Conservation (phyloP, 2,888 invertebrate species). For the Lumbricus terrestris region DNA sequence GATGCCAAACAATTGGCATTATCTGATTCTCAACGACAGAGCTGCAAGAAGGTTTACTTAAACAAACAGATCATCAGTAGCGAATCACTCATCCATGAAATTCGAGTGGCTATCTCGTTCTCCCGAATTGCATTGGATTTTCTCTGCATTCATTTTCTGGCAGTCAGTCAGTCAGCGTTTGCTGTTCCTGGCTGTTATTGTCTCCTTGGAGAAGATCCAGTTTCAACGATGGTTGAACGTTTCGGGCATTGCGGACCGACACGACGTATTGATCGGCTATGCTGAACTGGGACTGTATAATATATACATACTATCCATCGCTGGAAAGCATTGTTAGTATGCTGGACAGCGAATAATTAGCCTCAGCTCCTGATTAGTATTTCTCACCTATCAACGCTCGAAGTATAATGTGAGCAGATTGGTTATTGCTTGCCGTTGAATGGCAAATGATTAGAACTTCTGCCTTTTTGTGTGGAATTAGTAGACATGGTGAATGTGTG, state of each 20-base stretch:
- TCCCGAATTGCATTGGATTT: not conserved
- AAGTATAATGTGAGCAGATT: not conserved
- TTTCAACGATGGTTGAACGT: not conserved
- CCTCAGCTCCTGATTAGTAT: not conserved
- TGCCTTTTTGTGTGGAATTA: too few relatives aligned
- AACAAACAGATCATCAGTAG: not conserved
- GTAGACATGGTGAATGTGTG: too few relatives aligned
- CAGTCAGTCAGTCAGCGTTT: not conserved
- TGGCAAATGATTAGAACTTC: too few relatives aligned
- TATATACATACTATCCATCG: too few relatives aligned
- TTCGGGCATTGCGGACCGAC: not conserved
- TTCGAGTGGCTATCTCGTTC: not conserved
- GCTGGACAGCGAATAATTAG: not conserved
- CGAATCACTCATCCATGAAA: not conserved
- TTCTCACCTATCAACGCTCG: not conserved
- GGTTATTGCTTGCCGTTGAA: not conserved
- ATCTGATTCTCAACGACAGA: not conserved
- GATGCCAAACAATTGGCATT: too few relatives aligned
- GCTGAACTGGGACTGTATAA: not conserved
- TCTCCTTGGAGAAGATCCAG: not conserved
- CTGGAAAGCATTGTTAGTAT: not conserved
- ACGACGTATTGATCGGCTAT: not conserved
- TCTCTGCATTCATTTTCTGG: not conserved
- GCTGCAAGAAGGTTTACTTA: not conserved
- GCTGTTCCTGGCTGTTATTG: not conserved